Base-by-base conservation (phyloP, 2,797 vertebrate genomes). In the Mormyrops attenuatus region DNA sequence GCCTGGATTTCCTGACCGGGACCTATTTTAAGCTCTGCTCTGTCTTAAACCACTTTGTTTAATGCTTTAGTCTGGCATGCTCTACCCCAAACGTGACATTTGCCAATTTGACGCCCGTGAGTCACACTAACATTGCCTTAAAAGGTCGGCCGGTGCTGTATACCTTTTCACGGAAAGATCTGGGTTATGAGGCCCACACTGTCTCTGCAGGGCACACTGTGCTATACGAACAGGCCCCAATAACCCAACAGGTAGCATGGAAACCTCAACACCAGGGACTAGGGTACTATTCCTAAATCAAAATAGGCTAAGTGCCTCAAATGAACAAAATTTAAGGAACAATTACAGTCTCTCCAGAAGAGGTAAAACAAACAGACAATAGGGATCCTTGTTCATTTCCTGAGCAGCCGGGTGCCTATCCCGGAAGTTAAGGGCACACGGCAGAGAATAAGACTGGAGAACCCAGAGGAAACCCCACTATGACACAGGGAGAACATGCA, bases 111-210 rank as follows among this genome's bases (percentile, higher is more conserved):
- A 44, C 77, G 90, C 85, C 89, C 89, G 90, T 90, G 90, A 93
- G 93, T 82, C 90, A 93, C 88, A 90, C 90, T 93, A 95, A 94
- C 95, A 95, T 96, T 96, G 89, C 95, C 95, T 95, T 95, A 96
- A 95, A 96, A 95, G 95, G 95, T 60, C 88, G 90, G 90, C 44
- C 85, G 91, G 91, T 88, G 73, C 90, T 90, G 90, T 84, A 90
- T 5, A 50, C 63, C 73, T 50, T 88, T 94, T 90, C 90, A 87
- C 53, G 92, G 91, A 90, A 57, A 57, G 73, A 87, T 80, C 17
- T 47, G 69, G 89, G 90, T 88, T 92, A 92, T 91, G 88, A 69
- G 87, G 93, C 20, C 73, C 73, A 80, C 34, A 80, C 34, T 41
- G 73, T 38, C 2, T 41, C 4, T 77, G 34, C 63, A 13, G 26